Evolutionary conservation across 2,797 vertebrate genomes (phyloP), one percentile per base, ranked within the genome.

Genomic region (Scolopax bukidnonensis): DNA sequence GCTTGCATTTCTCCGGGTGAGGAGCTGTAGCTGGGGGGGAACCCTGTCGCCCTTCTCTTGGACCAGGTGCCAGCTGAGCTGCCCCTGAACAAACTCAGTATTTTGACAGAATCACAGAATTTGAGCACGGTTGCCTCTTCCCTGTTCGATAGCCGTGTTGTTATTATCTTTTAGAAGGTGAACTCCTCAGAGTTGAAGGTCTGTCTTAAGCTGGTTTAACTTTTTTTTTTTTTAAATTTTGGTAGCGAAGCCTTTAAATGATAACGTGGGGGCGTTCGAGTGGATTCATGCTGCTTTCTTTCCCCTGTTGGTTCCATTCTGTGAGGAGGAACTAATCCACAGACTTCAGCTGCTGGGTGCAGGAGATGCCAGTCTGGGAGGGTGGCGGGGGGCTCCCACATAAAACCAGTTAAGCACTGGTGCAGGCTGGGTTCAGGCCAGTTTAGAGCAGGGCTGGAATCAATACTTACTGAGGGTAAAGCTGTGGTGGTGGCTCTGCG

Each of bases 221-320:
- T 73, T 75, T 27, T 51, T 12, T 47, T 47, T 43, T 78, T 27
- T 51, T 12, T 73, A 75, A 36, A 36, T 27, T 51, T 11, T 18
- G 68, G 9, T 36, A 47, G 11, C 12, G 40, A 92, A 84, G 27
- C 18, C 25, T 89, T 85, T 36, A 45, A 77, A 82, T 86, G 30
- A 11, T 1, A 19, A 10, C 0, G 3, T 0, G 1, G 7, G 30
- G 24, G 11, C 2, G 4, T 27, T 41, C 25, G 53, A 17, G 43
- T 38, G 50, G 60, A 23, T 51, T 76, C n/a, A 48, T 50, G n/a
- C 15, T 9, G 18, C 7, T 4, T 9, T 40, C 24, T 54, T 61
- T 0, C 5, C 18, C 15, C 5, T 56, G 23, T 41, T 77, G 1
- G 2, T 92, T 78, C n/a, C 75, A 2, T 92, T 78, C n/a, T 75